Base-by-base conservation (phyloP, 2,113 vertebrate genomes). In the Crotalus tigris region DNA sequence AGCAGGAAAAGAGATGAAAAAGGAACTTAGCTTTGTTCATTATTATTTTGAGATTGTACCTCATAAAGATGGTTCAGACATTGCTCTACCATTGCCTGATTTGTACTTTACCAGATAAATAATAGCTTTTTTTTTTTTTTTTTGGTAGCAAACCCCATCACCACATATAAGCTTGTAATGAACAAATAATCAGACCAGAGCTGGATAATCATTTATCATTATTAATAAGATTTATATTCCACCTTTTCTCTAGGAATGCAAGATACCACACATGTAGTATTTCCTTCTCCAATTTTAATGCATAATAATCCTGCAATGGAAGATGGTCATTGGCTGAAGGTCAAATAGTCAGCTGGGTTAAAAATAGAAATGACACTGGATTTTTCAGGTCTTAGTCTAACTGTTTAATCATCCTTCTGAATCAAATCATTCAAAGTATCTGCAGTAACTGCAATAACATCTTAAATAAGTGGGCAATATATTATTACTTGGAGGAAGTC, bases 11-110 rank as follows among this genome's bases (percentile, higher is more conserved):
- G 90, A 95, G 46, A 93, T 33, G 89, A 69, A 91, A 90, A 58
- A 95, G 10, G 55, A 88, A 93, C 96, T 94, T 21, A 85, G 94
- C 91, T 94, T 94, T 93, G 92, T 29, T 46, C 44, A 61, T 87
- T 87, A 87, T 64, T 51, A 59, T 49, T 85, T 29, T 54, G 39
- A 91, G 1, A 91, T 86, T 19, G 13, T 51, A 26, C n/a, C 5
- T 26, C 44, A 21, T 29, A 29, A 58, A 29, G 39, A 58, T 86
- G 29, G 33, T 69, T 54, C 26, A 91, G 64, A 7, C 17, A 54
- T 33, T 54, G 46, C 21, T 85, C 12, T 51, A 6, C 51, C n/a
- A 8, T 58, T 46, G 85, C 64, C 29, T 69, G 64, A 53, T 29
- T 75, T 91, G 61, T 23, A 54, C 24, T 53, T 24, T 55, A 81